These are phyloP conservation scores for Heliconius ismenius DNA, from an alignment of 2,888 invertebrate genomes.

Conservation along the genomic window DNA sequence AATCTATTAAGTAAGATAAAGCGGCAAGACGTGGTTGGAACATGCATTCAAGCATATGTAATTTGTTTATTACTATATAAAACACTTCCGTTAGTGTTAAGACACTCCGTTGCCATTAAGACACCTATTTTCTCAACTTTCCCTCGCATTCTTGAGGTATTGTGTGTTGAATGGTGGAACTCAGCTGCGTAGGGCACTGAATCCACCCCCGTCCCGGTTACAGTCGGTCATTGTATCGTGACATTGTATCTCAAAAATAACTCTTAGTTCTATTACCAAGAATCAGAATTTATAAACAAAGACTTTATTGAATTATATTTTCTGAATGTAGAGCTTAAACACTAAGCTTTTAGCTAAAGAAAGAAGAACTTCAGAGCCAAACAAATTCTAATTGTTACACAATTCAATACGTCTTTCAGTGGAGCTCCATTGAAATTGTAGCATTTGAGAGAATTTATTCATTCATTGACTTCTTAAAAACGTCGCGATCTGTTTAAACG, in stretches of 20 bases:
- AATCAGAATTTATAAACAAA: constrained; percentile 1
- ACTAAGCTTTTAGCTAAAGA: constrained; percentile 4
- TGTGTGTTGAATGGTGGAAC: too few species aligned
- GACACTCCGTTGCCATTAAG: too few species aligned
- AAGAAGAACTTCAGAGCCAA: constrained; percentile 10
- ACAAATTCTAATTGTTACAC: constrained; percentile 22
- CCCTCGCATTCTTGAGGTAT: too few species aligned
- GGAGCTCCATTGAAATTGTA: constrained; percentile 12
- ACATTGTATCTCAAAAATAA: neutral
- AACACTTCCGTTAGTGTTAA: too few species aligned
- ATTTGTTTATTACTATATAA: neutral
- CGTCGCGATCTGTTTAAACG: constrained; percentile 14
- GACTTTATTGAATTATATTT: neutral
- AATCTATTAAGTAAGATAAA: constrained; percentile 18
- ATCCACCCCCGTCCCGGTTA: too few species aligned
- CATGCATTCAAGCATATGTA: constrained; percentile 1
- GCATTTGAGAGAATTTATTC: constrained; percentile 13
- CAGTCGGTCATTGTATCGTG: neutral
- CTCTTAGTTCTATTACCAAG: neutral
- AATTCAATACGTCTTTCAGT: constrained; percentile 17
- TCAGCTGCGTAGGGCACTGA: too few species aligned
- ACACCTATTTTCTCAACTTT: too few species aligned
- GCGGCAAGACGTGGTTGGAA: neutral
- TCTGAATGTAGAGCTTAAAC: neutral
- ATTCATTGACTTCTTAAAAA: constrained; percentile 22